Evolutionary conservation across 2,888 invertebrate genomes (phyloP).

Genomic region (Rhagium mordax): DNA sequence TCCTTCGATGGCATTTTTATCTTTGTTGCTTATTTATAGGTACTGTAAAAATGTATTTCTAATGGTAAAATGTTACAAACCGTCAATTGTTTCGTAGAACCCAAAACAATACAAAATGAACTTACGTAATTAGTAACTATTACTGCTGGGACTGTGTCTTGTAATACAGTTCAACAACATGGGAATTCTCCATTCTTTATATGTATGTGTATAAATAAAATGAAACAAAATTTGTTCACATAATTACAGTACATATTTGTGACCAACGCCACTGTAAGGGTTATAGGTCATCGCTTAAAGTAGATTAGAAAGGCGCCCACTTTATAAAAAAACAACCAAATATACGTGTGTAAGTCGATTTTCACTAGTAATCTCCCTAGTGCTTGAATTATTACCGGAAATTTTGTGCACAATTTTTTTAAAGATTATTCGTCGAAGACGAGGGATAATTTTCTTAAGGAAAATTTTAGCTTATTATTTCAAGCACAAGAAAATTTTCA

Average conservation of each 20-base stretch:
- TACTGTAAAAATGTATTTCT: not conserved
- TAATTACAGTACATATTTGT: not conserved
- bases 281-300: not conserved
- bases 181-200: not conserved
- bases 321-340: not conserved
- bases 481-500: no score
- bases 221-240: not conserved
- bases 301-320: not conserved
- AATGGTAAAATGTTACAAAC: not conserved
- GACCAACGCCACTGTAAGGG: not conserved
- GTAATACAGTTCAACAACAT: not conserved
- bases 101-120: not conserved
- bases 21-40: not conserved
- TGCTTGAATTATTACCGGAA: no score
- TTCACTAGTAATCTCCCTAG: no score
- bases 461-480: no score
- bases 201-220: not conserved
- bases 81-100: not conserved
- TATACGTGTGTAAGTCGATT: not conserved
- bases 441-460: no score
- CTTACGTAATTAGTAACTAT: not conserved
- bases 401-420: no score
- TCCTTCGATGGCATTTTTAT: slow-evolving; percentile 4
- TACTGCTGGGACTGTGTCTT: not conserved
- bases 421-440: no score